Percentiles rank a stretch among this genome's conserved stretches.
phyloP scores from a whole-genome alignment of 2,888 invertebrate species.

The Microplitis manilae region DNA sequence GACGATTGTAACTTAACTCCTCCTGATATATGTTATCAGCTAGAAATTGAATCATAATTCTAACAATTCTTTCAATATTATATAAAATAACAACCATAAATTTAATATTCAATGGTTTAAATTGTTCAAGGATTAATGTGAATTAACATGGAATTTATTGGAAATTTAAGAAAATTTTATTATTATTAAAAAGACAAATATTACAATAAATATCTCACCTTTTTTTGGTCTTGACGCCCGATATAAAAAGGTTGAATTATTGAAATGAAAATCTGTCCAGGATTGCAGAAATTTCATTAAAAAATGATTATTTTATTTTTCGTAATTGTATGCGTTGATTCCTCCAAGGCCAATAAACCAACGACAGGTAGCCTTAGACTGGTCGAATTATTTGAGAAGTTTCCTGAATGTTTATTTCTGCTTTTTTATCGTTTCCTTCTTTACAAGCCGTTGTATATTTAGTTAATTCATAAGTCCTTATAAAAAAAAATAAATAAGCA shows the following conservation, averaged over 20 bases:
- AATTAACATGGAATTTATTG: not conserved
- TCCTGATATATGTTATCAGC: slow-evolving; percentile 7
- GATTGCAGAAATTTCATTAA: not conserved
- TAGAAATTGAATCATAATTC: not conserved
- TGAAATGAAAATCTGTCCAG: not conserved
- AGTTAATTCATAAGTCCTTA: not conserved
- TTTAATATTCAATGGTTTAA: not conserved
- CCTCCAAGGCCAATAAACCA: not conserved
- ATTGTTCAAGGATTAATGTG: not conserved
- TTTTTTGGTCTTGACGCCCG: not conserved
- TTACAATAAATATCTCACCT: not conserved
- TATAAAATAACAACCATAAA: not conserved
- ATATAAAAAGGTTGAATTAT: no score
- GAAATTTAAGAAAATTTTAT: not conserved
- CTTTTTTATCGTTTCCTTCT: not conserved
- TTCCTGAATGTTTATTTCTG: not conserved
- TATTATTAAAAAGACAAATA: not conserved
- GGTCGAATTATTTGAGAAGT: not conserved
- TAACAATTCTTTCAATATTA: not conserved
- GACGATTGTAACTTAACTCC: slow-evolving; percentile 20
- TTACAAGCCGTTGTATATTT: not conserved
- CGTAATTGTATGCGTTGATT: not conserved
- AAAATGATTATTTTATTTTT: not conserved
- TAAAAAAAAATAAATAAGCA: not conserved
- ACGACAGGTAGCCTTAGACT: not conserved